Conservation (phyloP, 2,113 vertebrate species). For the Anhinga anhinga region DNA sequence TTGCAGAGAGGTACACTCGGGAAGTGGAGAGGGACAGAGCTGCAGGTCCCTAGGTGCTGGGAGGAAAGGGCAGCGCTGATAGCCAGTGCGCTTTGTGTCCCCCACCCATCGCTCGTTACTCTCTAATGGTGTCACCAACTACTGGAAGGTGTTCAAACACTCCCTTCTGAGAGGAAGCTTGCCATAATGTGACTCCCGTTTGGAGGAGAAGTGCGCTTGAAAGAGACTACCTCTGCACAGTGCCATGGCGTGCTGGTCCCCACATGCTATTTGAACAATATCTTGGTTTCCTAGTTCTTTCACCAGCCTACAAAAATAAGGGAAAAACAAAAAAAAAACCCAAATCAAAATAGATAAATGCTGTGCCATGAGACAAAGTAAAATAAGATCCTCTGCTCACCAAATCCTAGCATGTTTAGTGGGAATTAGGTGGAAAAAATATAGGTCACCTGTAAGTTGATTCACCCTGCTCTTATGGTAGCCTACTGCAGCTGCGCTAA, state of each 20-base stretch:
- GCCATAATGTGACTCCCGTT: fast-evolving
- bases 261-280: conserved; percentile 74
- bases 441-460: not conserved
- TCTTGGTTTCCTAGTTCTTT: not conserved
- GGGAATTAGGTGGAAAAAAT: not conserved
- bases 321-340: not conserved
- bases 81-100: not conserved
- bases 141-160: not conserved
- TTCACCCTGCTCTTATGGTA: not conserved
- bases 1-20: not conserved
- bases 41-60: not conserved
- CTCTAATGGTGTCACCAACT: not conserved
- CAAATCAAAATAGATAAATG: not conserved
- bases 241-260: conserved; percentile 72
- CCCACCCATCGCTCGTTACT: not conserved
- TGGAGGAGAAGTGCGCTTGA: not conserved
- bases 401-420: not conserved
- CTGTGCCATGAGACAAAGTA: not conserved
- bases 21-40: not conserved
- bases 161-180: not conserved
- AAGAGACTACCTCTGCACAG: conserved; percentile 71
- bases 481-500: not conserved
- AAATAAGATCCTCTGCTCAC: not conserved
- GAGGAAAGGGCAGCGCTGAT: not conserved
- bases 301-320: conserved; percentile 46